Evolutionary conservation across 2,888 invertebrate genomes (phyloP), one percentile per base, ranked within the genome.

Genomic region (Chymomyza caudatula): DNA sequence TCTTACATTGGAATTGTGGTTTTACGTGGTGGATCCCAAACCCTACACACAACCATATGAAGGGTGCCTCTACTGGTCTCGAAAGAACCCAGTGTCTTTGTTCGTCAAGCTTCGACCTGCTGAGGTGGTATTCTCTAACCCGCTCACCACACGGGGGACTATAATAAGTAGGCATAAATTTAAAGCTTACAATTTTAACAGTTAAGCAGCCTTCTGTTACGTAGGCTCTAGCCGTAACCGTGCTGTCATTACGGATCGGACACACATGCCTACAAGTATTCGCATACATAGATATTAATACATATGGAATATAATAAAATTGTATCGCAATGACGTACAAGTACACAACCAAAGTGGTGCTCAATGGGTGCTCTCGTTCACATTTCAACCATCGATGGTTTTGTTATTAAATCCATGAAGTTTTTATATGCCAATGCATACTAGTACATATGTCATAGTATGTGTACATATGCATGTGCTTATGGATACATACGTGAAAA

Each of bases 341-440:
- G 80, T 82, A 69, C 60, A 49, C 65, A 47, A 49, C 42, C 51
- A 58, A 58, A 65, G 57, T 65, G 73, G 42, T 57, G 47, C 68
- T 51, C 44, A n/a, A 53, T 6, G 42, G 6, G 23, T 20, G 22
- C 51, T 37, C 51, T 25, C 17, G 42, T 51, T 60, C 76, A 84
- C 82, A 76, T 81, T 86, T 81, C 76, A 82, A 71, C 83, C 81
- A 80, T 76, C 77, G 73, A 84, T 78, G 86, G 80, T 77, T 84
- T 78, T 80, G 78, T 87, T 85, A 85, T 85, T 85, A 85, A 86
- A 84, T 84, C 87, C 88, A 82, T 80, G 85, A 87, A 87, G 87
- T 87, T 86, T 84, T 86, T 87, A 69, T 75, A 69, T 67, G 60
- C 42, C 22, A 6, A 47, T 47, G 22, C 20, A 49, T 15, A 49